Evolutionary conservation across 2,888 invertebrate genomes (phyloP), one percentile per base, ranked within the genome.

Genomic region (Drosophila robusta): DNA sequence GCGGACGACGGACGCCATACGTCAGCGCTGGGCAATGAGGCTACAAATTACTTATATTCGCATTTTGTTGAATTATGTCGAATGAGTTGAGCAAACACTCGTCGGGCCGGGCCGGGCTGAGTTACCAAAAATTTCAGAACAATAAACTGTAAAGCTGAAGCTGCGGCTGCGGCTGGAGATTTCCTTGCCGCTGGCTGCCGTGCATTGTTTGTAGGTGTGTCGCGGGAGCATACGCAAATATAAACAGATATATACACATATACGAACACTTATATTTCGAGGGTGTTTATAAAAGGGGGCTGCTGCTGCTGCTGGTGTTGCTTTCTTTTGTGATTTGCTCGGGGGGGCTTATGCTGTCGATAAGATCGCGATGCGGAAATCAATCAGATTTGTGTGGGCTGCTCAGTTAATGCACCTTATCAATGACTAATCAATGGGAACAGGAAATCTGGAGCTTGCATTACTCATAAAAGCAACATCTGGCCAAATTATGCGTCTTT

Each of bases 51-150:
- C 67, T 70, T 79, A 65, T 68, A 67, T 77, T 75, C 67, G 66
- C 80, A 70, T 73, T 67, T 67, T 45, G 56, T 70, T 82, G 61
- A 83, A 77, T 83, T 82, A 82, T 87, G 80, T 79, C 88, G 78
- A 86, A 88, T 86, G 83, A 88, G 66, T 80, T 86, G 75, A 41
- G 61, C 80, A 83, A 83, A 83, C 83, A 77, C 41, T 41, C 24
- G 39, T 6, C 14, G 32, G 47, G 18, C 38, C 9, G 14, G 16
- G 39, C 39, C 16, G 22, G 7, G 32, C 6, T 14, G n/a, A 50
- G 41, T 16, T 46, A 41, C 22, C 55, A 47, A 54, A 57, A 60
- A 46, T 12, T 4, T 12, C 50, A 45, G 60, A 46, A 81, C 78
- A 69, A 62, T 58, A 50, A 70, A 34, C 52, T 42, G 38, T 34